Base-by-base conservation (phyloP, 2,888 invertebrate genomes). In the Xylota segnis region DNA sequence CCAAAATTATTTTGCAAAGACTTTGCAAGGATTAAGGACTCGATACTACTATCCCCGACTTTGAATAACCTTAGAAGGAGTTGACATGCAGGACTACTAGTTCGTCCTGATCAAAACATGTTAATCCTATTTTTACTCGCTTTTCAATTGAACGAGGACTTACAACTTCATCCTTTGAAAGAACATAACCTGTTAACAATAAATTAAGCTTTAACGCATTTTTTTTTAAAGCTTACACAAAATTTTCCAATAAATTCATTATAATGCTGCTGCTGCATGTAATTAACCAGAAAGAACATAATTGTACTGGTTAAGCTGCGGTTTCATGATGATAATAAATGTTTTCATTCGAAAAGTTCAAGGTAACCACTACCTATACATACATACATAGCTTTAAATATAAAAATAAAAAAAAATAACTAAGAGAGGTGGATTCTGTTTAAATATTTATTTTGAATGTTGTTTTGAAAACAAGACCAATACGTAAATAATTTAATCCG, bases 271-370 rank as follows among this genome's bases (percentile, higher is more conserved):
- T n/a, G 5, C 59, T 29, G 40, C 40, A 37, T 34, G 14, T 37
- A 27, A 40, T 43, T 59, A 18, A 43, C 23, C 59, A n/a, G 14
- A 7, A 59, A 40, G 40, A 6, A 12, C 14, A 32, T 29, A 14
- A 54, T 54, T 54, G 32, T 14, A 0, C 4, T 32, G 32, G 54
- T 43, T 59, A 40, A 23, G 40, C 40, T 40, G 40, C 27, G 40
- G 40, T 27, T 59, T 43, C 6, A n/a, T 14, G 43, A 12, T 23
- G 4, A 27, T 16, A 45, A 63, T 63, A 16, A 63, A 45, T 32
- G 29, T 47, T 63, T 63, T 29, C 32, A 32, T 45, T 29, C 5
- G 16, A 47, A 47, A 45, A 63, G 63, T 45, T 63, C 45, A 45
- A 63, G 63, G 63, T 12, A 45, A 47, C 32, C n/a, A 16, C 16